Base-by-base conservation (phyloP, 53 echinoderm and acorn worm species). In the Holothuria scabra region DNA sequence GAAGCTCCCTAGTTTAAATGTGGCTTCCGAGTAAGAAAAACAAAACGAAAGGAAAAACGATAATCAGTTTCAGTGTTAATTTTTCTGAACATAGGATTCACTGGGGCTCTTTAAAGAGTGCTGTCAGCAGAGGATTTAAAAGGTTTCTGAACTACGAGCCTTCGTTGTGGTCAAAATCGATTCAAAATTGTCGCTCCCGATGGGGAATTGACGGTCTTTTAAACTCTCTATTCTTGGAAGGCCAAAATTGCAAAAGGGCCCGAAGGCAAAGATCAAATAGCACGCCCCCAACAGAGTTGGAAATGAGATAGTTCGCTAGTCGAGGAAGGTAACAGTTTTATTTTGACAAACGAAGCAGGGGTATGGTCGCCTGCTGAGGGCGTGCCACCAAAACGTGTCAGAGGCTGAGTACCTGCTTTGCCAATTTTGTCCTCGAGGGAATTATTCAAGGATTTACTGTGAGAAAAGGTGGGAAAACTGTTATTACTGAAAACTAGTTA, bases 271-370 rank as follows among this genome's bases (percentile, higher is more conserved):
- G 72, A 72, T 72, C 72, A 72, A 44, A 72, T 72, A 72, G 72
- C 72, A 26, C 24, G 49, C 72, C 72, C 72, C 72, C 72, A 44
- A 72, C 72, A 8, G 72, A 24, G 72, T 23, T 6, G n/a, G 72
- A 72, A 72, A 72, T 72, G 72, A 46, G 72, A 72, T 72, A 72
- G 44, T 44, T 72, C 48, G 72, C 48, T 44, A 28, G 44, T 48
- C 46, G 72, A 25, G 72, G 72, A 72, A 72, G 72, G 72, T 72
- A 46, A 72, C 72, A 44, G 72, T 72, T 72, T 72, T 72, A 72
- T 72, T 72, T 72, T 72, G 72, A 72, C 72, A 72, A 72, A 72
- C 72, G 22, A 21, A 44, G 48, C 72, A 72, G 72, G 72, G 72
- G 72, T 14, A 72, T 46, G 72, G n/a, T 25, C 72, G 44, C 72